Conservation (phyloP, 2,113 vertebrate species). For the Oncorhynchus nerka region DNA sequence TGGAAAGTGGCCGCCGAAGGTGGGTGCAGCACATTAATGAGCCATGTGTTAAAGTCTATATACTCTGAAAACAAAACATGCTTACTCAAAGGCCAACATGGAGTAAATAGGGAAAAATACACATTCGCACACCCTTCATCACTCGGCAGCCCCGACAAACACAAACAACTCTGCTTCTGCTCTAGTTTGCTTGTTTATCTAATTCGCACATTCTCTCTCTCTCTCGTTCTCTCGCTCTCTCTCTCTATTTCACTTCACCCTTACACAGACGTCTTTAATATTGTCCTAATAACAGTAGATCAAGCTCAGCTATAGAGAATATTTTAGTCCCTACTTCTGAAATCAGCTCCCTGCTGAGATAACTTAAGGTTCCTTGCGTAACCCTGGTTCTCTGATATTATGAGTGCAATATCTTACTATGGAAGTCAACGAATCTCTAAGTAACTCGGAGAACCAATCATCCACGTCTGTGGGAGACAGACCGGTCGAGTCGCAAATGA, state of each 20-base stretch:
- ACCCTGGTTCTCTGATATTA: too few relatives aligned
- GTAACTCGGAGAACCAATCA: too few relatives aligned
- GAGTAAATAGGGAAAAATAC: constrained; percentile 4
- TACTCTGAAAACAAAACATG: neutral
- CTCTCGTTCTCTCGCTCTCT: neutral
- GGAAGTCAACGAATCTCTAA: too few relatives aligned
- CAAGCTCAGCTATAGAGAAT: too few relatives aligned
- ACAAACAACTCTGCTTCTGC: neutral
- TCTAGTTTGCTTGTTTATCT: neutral
- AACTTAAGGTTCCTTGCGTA: too few relatives aligned
- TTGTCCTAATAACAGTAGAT: neutral
- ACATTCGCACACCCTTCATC: neutral
- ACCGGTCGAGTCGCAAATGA: too few relatives aligned
- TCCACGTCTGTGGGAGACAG: too few relatives aligned
- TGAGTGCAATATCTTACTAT: too few relatives aligned
- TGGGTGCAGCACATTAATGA: constrained; percentile 1
- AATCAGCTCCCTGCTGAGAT: too few relatives aligned
- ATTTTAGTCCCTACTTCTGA: too few relatives aligned
- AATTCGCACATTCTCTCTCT: neutral
- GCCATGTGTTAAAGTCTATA: constrained; percentile 6
- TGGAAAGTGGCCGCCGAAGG: neutral
- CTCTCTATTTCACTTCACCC: neutral
- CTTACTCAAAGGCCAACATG: neutral
- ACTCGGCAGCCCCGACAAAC: neutral
- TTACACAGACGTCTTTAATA: neutral